These are phyloP conservation scores for Baccha elongata DNA, from an alignment of 2,888 invertebrate species.

Conservation along the genomic window DNA sequence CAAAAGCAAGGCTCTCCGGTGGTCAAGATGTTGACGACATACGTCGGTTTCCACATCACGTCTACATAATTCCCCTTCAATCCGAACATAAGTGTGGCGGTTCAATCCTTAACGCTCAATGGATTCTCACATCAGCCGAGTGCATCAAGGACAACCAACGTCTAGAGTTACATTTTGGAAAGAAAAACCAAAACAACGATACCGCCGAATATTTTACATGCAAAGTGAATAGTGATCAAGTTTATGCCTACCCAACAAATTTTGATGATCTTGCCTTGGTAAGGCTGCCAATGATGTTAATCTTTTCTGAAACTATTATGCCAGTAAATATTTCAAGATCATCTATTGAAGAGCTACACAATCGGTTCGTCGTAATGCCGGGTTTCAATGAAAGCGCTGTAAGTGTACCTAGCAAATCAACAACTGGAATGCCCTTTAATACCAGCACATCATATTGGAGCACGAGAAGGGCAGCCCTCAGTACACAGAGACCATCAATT, in stretches of 20 bases:
- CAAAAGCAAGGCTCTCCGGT: conserved; percentile 29
- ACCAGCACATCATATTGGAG: not conserved
- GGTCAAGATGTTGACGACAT: conserved; percentile 56
- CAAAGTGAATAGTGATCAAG: conserved; percentile 30
- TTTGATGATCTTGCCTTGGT: conserved; percentile 62
- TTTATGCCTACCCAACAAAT: conserved; percentile 53
- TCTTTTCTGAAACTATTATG: conserved; percentile 23
- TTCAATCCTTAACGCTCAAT: conserved; percentile 53
- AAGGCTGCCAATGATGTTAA: conserved; percentile 41
- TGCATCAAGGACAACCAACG: conserved; percentile 38
- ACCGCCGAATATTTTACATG: conserved; percentile 23
- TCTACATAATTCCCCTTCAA: conserved; percentile 17
- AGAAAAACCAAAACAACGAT: not conserved
- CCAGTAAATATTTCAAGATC: conserved; percentile 23
- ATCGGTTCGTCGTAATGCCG: conserved; percentile 34
- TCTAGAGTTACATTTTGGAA: conserved; percentile 31
- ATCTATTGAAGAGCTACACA: not conserved
- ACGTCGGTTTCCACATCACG: conserved; percentile 64
- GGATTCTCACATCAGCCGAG: conserved; percentile 56
- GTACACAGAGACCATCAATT: not conserved
- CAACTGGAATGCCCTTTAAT: too few relatives aligned
- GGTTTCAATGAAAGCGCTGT: conserved; percentile 9
- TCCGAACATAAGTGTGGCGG: conserved; percentile 47
- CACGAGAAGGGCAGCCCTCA: not conserved
- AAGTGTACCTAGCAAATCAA: too few relatives aligned